Evolutionary conservation across 2,113 vertebrate species (phyloP).

Genomic region (Leucopsar rothschildi): DNA sequence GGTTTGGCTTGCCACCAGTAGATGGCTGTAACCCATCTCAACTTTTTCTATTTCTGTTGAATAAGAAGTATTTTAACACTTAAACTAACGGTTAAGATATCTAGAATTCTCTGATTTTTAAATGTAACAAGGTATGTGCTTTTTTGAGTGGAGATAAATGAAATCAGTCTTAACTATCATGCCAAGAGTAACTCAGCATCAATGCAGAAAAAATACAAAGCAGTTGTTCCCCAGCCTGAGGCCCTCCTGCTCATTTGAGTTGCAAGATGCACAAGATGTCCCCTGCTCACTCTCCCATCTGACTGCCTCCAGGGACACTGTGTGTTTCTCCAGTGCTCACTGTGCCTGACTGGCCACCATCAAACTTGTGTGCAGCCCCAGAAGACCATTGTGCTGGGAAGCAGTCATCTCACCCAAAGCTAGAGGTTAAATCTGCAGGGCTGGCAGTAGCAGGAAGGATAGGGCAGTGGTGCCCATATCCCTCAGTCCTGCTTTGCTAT

Average conservation of each 20-base stretch:
- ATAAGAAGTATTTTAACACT: not conserved
- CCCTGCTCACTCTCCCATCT: not conserved
- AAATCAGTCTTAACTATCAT: not conserved
- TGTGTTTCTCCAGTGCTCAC: not conserved
- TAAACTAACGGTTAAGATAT: not conserved
- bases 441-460: not conserved
- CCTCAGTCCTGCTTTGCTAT: not conserved
- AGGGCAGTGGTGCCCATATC: not conserved
- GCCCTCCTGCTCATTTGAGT: accelerated
- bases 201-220: not conserved
- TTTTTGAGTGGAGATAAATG: not conserved
- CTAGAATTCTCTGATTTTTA: not conserved
- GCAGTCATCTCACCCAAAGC: not conserved
- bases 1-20: not conserved
- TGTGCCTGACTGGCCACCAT: accelerated
- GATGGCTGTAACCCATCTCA: not conserved
- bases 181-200: not conserved
- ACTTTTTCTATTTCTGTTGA: not conserved
- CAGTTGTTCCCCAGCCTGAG: accelerated
- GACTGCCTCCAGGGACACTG: accelerated
- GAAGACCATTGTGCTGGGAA: not conserved
- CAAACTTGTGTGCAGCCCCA: not conserved
- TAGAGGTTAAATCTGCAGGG: not conserved
- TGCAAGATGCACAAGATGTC: accelerated
- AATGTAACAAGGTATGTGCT: accelerated